These are phyloP conservation scores for Myotis pilosus DNA, from an alignment of 2,797 vertebrate genomes.

Conservation along the genomic window DNA sequence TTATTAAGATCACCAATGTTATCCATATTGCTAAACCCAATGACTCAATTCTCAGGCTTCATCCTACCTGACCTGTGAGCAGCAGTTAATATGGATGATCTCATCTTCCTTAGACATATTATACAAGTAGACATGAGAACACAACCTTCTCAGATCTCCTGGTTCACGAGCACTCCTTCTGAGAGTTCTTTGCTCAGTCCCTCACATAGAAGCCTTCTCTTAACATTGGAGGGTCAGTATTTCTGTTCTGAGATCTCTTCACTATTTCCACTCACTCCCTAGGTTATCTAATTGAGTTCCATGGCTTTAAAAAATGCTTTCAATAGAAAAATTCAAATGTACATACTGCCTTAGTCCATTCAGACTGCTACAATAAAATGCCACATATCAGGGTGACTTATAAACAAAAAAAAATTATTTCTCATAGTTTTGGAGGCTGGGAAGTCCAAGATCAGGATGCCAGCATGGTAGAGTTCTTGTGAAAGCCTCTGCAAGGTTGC, in stretches of 20 bases:
- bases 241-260: background rate
- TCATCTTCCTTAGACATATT: background rate
- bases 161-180: background rate
- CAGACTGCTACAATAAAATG: background rate
- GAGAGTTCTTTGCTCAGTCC: background rate
- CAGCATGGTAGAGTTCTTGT: background rate
- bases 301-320: background rate
- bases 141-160: background rate
- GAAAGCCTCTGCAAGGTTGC: background rate
- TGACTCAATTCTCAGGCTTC: background rate
- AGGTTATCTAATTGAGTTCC: background rate
- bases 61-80: background rate
- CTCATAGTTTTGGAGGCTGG: background rate
- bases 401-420: background rate
- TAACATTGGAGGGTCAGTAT: background rate
- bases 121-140: background rate
- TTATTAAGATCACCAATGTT: background rate
- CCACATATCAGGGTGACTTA: background rate
- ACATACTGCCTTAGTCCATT: background rate
- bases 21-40: background rate
- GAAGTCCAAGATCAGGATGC: background rate
- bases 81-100: background rate
- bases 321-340: conserved; percentile 18
- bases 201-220: background rate
- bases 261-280: background rate